phyloP scores from a whole-genome alignment of 2,797 vertebrate species.

The Syngnathus acus region DNA sequence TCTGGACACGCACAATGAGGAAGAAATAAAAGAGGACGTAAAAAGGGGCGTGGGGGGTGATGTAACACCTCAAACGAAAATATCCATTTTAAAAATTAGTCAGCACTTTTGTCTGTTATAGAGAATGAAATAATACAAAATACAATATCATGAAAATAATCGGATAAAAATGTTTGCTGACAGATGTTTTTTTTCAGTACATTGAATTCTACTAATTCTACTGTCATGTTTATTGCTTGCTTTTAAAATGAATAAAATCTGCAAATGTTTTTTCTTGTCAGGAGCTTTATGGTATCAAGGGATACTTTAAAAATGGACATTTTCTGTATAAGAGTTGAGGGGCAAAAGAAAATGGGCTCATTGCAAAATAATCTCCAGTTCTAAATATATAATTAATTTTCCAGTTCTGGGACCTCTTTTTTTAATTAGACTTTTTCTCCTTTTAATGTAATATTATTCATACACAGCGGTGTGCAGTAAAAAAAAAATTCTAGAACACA shows the following conservation, averaged over 20 bases:
- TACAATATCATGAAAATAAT: background rate
- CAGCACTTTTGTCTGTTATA: background rate
- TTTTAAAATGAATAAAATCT: background rate
- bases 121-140: background rate
- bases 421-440: background rate
- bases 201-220: background rate
- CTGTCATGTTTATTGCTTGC: background rate
- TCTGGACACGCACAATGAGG: conserved; percentile 69
- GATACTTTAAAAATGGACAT: conserved; percentile 44
- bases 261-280: background rate
- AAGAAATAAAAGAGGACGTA: conserved; percentile 31
- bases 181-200: background rate
- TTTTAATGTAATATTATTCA: background rate
- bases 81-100: conserved; percentile 39
- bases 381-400: background rate
- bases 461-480: background rate
- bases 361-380: background rate
- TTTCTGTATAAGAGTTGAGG: conserved; percentile 28
- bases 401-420: background rate
- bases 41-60: conserved; percentile 13
- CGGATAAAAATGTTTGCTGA: background rate
- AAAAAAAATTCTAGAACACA: background rate
- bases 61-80: conserved; percentile 30
- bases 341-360: conserved; percentile 2
- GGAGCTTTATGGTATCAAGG: background rate